These are phyloP conservation scores for Hyla sarda DNA, from an alignment of 2,113 vertebrate genomes.

Conservation along the genomic window DNA sequence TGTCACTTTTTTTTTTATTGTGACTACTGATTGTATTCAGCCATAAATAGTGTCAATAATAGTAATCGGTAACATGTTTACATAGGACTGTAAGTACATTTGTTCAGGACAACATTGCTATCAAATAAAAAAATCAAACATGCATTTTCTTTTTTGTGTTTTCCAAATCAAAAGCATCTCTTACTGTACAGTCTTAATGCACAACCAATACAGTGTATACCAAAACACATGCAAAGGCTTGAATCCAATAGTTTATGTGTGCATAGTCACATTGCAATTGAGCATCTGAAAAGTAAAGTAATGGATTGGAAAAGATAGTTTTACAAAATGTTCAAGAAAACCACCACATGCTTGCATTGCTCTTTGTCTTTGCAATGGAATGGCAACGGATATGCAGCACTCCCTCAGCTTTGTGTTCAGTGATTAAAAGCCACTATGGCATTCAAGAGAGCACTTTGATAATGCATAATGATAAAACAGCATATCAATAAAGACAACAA, in stretches of 20 bases:
- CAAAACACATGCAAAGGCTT: conserved; percentile 19
- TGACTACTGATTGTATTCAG: not conserved
- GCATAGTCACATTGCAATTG: conserved; percentile 5
- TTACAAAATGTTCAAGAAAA: not conserved
- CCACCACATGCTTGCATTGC: conserved; percentile 23
- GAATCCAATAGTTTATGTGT: not conserved
- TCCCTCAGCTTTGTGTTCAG: not conserved
- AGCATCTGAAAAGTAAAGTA: not conserved
- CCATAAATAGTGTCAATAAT: not conserved
- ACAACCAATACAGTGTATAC: conserved; percentile 1
- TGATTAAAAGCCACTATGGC: not conserved
- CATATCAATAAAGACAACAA: conserved; percentile 59
- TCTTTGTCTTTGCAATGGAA: conserved; percentile 3
- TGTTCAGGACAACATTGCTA: not conserved
- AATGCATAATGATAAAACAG: not conserved
- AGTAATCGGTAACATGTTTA: not conserved
- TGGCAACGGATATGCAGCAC: not conserved
- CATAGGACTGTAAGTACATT: no score
- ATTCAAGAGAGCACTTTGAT: not conserved
- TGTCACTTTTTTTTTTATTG: not conserved
- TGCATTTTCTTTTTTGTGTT: not conserved
- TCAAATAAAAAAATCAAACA: not conserved
- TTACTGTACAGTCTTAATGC: not conserved
- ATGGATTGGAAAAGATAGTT: not conserved
- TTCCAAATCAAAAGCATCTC: not conserved